Base-by-base conservation (phyloP, 2,888 invertebrate genomes). In the Habroteleia sp. region DNA sequence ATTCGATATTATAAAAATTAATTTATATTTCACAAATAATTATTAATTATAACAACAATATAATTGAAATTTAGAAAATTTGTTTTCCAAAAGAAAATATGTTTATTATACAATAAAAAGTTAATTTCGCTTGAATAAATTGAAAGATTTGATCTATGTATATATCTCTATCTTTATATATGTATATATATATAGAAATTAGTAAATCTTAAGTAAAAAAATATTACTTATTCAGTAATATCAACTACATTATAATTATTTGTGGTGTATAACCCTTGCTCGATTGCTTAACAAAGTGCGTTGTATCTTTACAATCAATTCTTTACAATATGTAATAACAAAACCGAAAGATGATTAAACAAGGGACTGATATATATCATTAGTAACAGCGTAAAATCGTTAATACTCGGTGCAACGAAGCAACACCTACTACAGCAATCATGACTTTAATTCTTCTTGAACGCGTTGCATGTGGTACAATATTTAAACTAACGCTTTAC, bases 201-300 rank as follows among this genome's bases (percentile, higher is more conserved):
- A 54, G 16, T 27, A 54, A 39, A 27, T 54, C 3, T 14, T 39
- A 39, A 39, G 54, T 56, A 41, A 39, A 56, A 56, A 56, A 56
- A 29, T 54, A 39, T 37, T 37, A 27, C 54, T 27, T 25, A 20
- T 54, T 10, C 39, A 39, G 54, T 39, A 54, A 39, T 39, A 50
- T 37, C n/a, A 50, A 50, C 35, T 50, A 37, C 23, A 7, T 8
- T 37, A 50, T 50, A 14, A 20, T 23, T 16, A 27, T 39, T 54
- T 27, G 11, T 54, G 39, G 54, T 39, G 14, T 41, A 6, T 56
- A 56, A 42, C 27, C 25, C 37, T 52, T 37, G 25, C 25, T 42
- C 8, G 25, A 56, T n/a, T 29, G 29, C 17, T 56, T 20, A 29
- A 39, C 39, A 17, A 41, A 27, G 16, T 54, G 27, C 41, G 17